phyloP scores from a whole-genome alignment of 2,113 vertebrate species.

The Aleadryas rufinucha region DNA sequence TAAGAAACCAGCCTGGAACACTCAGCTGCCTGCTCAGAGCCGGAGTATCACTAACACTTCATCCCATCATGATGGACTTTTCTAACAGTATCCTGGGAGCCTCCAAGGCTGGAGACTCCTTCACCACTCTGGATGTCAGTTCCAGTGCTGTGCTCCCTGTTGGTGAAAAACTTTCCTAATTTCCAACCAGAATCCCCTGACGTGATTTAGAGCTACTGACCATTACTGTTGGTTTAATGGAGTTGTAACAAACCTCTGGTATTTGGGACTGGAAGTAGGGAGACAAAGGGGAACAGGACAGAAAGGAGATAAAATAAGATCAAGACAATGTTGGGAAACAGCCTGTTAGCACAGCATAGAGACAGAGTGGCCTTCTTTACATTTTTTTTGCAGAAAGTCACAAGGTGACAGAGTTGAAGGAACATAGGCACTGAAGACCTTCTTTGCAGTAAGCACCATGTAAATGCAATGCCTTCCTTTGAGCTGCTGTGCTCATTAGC shows the following conservation, averaged over 20 bases:
- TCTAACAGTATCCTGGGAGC: not conserved
- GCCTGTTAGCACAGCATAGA: not conserved
- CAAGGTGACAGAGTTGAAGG: not conserved
- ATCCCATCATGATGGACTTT: not conserved
- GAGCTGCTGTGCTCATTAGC: not conserved
- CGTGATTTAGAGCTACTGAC: not conserved
- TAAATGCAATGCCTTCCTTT: not conserved
- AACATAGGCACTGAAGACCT: not conserved
- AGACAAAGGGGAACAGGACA: not conserved
- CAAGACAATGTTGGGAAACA: not conserved
- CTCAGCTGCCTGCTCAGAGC: not conserved
- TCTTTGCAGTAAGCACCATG: not conserved
- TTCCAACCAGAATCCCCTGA: not conserved
- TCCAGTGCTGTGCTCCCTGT: not conserved
- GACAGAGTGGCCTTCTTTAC: not conserved
- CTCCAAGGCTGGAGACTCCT: not conserved
- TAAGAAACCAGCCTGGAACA: not conserved
- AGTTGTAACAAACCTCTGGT: not conserved
- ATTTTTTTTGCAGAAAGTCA: not conserved
- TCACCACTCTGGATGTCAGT: not conserved
- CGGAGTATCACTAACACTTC: rapidly evolving
- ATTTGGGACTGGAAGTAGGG: not conserved
- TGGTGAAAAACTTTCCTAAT: not conserved
- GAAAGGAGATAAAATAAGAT: not conserved
- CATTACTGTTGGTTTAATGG: not conserved